Base-by-base conservation (phyloP, 2,888 invertebrate genomes). In the Podotricha telesiphe region DNA sequence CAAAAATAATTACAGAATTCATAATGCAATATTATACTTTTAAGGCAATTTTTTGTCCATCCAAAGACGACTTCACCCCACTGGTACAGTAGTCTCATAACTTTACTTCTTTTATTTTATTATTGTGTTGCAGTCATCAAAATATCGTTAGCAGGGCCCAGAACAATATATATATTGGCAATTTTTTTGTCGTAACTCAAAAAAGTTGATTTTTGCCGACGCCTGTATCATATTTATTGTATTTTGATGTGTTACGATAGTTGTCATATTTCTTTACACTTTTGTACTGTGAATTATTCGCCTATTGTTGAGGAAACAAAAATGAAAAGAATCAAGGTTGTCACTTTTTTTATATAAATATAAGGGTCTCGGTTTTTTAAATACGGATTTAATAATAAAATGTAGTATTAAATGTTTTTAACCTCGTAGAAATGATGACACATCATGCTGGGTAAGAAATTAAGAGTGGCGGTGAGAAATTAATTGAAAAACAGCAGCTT, bases 121-220 rank as follows among this genome's bases (percentile, higher is more conserved):
- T 86, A 88, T 84, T 81, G 83, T 75, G 77, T 73, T 77, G 80
- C 80, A 84, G 83, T 88, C 89, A 91, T 91, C 91, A 91, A 90
- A 90, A 88, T 82, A 86, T 91, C 91, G 89, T 91, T 91, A 91
- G 87, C 80, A 76, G 75, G 79, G 75, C 69, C 71, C 78, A 76
- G 75, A 79, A 84, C 84, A 84, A 82, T 86, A 82, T 81, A 77
- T 85, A 80, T 88, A 88, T 88, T 86, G 88, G 79, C 84, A 84
- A 84, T 90, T 89, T 89, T 89, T 90, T 90, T 88, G 76, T 82
- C 86, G 84, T 88, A 87, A 86, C 77, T 88, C 88, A 87, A 89
- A 87, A 53, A 86, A 86, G 79, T 74, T 79, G 77, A 80, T 79
- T 82, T 79, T 65, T 75, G 76, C 74, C 71, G 76, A 63, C 75